A percentile compares a stretch with the other conserved stretches of the same genome.
phyloP scores from a whole-genome alignment of 2,888 invertebrate species.

The Lithophane semibrunnea region DNA sequence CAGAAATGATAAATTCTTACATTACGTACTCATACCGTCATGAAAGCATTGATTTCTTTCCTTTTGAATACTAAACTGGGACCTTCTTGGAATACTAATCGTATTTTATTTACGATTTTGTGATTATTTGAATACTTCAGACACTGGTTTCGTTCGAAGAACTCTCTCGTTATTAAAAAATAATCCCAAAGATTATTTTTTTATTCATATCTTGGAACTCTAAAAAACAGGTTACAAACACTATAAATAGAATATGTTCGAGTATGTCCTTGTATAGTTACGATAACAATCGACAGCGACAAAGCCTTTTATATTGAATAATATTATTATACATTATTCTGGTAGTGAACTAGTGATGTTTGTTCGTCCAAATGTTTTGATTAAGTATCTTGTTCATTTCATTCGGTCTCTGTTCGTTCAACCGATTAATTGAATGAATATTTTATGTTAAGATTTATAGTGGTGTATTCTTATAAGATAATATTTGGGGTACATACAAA shows the following conservation, averaged over 20 bases:
- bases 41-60: slow-evolving; percentile 23
- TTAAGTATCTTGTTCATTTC: slow-evolving; percentile 32
- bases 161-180: too few relatives aligned
- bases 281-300: slow-evolving; percentile 4
- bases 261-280: slow-evolving; percentile 11
- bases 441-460: slow-evolving; percentile 14
- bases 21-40: background rate
- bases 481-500: background rate
- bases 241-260: background rate
- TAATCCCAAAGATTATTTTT: slow-evolving; percentile 8
- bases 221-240: background rate
- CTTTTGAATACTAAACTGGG: slow-evolving; percentile 36
- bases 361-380: slow-evolving; percentile 31
- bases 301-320: background rate
- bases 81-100: slow-evolving; percentile 36
- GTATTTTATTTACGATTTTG: slow-evolving; percentile 9
- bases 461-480: background rate
- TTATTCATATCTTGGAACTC: background rate
- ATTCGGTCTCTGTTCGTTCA: slow-evolving; percentile 23
- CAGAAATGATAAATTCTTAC: background rate
- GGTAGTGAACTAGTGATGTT: background rate
- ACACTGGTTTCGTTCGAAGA: slow-evolving; percentile 6
- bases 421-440: slow-evolving; percentile 44
- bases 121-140: slow-evolving; percentile 16
- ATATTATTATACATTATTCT: slow-evolving; percentile 12